phyloP scores from a whole-genome alignment of 1,140 invertebrate genomes.

The Globodera ellingtonae region DNA sequence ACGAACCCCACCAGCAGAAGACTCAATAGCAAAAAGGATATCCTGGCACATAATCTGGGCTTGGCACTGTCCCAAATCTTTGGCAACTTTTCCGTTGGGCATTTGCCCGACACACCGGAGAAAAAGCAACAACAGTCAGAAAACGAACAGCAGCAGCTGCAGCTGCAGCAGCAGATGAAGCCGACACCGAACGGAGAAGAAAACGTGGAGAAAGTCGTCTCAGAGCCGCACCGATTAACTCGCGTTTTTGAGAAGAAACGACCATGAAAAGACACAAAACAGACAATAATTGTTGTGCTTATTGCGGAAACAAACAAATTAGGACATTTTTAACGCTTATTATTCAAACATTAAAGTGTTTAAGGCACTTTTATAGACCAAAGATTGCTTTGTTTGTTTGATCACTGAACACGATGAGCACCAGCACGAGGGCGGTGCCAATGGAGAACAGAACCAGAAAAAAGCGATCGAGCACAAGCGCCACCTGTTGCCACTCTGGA shows the following conservation, averaged over 20 bases:
- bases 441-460: conserved; percentile 75
- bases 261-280: not conserved
- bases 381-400: not conserved
- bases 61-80: conserved; percentile 25
- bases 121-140: not conserved
- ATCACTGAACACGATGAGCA: conserved; percentile 68
- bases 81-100: conserved; percentile 20
- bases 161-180: not conserved
- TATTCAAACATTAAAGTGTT: not conserved
- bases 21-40: not conserved
- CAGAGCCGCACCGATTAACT: conserved; percentile 4
- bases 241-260: conserved; percentile 8
- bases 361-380: not conserved
- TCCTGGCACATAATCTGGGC: conserved; percentile 21
- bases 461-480: conserved; percentile 74
- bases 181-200: not conserved
- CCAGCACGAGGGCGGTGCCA: conserved; percentile 72
- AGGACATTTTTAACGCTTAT: no score
- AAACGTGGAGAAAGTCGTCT: not conserved
- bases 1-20: conserved; percentile 1
- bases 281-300: not conserved
- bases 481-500: conserved; percentile 78
- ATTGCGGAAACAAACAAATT: not conserved
- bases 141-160: not conserved
- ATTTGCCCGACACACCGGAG: not conserved